Percentiles rank a stretch among this genome's conserved stretches.
These are phyloP conservation scores for Lithobates sylvaticus DNA, from an alignment of 2,797 vertebrate species.

Conservation along the genomic window DNA sequence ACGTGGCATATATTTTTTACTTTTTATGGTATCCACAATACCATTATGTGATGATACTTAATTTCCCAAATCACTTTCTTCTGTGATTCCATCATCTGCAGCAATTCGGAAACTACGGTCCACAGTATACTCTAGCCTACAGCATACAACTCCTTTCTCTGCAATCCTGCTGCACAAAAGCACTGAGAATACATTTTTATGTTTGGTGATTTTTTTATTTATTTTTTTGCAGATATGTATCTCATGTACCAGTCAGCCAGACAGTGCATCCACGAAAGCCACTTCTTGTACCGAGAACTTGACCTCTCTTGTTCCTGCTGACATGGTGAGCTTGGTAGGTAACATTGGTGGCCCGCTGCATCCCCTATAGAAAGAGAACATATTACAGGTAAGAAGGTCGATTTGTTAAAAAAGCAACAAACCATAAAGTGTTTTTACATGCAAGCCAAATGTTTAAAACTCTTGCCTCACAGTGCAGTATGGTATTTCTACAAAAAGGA, in stretches of 20 bases:
- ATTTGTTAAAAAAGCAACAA: neutral
- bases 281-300: constrained; percentile 95
- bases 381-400: neutral
- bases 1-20: too few relatives aligned
- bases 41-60: too few relatives aligned
- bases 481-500: too few relatives aligned
- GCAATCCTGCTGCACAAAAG: too few relatives aligned
- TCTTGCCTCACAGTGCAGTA: neutral
- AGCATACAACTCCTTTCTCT: too few relatives aligned
- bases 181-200: too few relatives aligned
- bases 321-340: constrained; percentile 98
- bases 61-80: too few relatives aligned
- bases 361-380: constrained; percentile 79
- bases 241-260: constrained; percentile 90
- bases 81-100: too few relatives aligned
- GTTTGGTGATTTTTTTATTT: too few relatives aligned
- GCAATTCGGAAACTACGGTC: too few relatives aligned
- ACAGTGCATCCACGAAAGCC: constrained; percentile 98
- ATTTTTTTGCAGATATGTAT: neutral
- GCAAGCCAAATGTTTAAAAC: neutral
- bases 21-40: too few relatives aligned
- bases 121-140: too few relatives aligned
- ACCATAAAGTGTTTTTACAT: neutral
- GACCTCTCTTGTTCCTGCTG: constrained; percentile 96
- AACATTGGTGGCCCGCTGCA: constrained; percentile 97